Evolutionary conservation across 2,113 vertebrate genomes (phyloP).

Genomic region (Chaetodon auriga): DNA sequence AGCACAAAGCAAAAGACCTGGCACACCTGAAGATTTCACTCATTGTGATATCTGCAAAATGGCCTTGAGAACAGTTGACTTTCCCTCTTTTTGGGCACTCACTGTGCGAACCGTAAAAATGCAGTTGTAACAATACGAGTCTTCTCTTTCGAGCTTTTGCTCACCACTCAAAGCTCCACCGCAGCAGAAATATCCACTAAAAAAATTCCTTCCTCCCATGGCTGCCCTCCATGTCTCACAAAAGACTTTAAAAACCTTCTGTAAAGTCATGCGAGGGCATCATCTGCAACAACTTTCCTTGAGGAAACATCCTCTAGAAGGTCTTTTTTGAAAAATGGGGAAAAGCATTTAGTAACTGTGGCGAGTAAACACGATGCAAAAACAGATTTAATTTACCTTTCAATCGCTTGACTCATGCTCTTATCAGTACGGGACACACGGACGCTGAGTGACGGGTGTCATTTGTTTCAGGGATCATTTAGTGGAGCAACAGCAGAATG

Average conservation of each 20-base stretch:
- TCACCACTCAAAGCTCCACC: background rate
- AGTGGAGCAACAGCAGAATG: background rate
- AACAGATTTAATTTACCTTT: constrained; percentile 16
- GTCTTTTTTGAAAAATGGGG: background rate
- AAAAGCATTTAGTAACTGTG: background rate
- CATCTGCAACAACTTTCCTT: background rate
- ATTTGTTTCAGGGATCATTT: constrained; percentile 39
- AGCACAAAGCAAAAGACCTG: background rate
- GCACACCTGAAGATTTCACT: background rate
- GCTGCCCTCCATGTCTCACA: background rate
- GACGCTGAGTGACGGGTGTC: constrained; percentile 37
- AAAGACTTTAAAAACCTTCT: background rate
- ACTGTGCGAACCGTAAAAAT: background rate
- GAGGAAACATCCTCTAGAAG: background rate
- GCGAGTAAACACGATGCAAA: constrained; percentile 13
- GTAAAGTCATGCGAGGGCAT: constrained; percentile 10
- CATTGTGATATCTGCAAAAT: background rate
- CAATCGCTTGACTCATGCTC: constrained; percentile 9
- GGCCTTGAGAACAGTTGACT: background rate
- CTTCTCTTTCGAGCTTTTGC: background rate
- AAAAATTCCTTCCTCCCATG: background rate
- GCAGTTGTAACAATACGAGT: background rate
- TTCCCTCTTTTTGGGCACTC: background rate
- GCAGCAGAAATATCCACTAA: background rate
- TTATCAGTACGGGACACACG: constrained; percentile 46